Conservation (phyloP, 1,140 invertebrate genomes). For the Caenorhabditis remanei region DNA sequence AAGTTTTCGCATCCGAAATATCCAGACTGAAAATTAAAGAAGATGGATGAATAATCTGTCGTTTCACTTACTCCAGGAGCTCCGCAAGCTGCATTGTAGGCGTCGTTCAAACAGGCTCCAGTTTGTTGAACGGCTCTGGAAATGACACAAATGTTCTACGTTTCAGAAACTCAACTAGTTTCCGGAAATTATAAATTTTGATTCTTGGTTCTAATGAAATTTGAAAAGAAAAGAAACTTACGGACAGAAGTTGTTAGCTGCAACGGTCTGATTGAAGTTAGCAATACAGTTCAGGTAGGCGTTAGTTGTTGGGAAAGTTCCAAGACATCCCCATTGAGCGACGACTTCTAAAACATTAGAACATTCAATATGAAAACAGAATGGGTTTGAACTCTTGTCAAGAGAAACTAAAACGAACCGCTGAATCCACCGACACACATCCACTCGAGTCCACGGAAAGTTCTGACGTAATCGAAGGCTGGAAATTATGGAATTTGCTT, state of each 20-base stretch:
- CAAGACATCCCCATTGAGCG: constrained; percentile 43
- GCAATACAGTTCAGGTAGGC: constrained; percentile 36
- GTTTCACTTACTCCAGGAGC: constrained; percentile 1
- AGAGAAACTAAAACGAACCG: constrained; percentile 8
- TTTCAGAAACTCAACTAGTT: too few relatives aligned
- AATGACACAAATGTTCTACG: too few relatives aligned
- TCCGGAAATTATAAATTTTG: too few relatives aligned
- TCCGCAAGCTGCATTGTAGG: constrained; percentile 50
- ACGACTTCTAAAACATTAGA: constrained; percentile 54
- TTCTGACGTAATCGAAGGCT: constrained; percentile 61
- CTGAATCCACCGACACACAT: constrained; percentile 59
- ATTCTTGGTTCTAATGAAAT: too few relatives aligned
- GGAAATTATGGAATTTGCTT: background rate
- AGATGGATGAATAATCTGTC: background rate
- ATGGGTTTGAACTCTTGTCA: too few relatives aligned
- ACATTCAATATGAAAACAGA: constrained; percentile 6
- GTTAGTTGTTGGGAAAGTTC: constrained; percentile 7
- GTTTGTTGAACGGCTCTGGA: constrained; percentile 51
- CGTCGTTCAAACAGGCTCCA: constrained; percentile 46
- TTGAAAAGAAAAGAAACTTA: background rate
- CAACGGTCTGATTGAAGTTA: constrained; percentile 46
- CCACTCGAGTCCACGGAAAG: constrained; percentile 58
- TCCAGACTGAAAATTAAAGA: constrained; percentile 7
- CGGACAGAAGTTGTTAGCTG: constrained; percentile 56
- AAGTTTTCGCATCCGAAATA: constrained; percentile 61